phyloP scores from a whole-genome alignment of 2,888 invertebrate species.

The Aporophyla lueneburgensis region DNA sequence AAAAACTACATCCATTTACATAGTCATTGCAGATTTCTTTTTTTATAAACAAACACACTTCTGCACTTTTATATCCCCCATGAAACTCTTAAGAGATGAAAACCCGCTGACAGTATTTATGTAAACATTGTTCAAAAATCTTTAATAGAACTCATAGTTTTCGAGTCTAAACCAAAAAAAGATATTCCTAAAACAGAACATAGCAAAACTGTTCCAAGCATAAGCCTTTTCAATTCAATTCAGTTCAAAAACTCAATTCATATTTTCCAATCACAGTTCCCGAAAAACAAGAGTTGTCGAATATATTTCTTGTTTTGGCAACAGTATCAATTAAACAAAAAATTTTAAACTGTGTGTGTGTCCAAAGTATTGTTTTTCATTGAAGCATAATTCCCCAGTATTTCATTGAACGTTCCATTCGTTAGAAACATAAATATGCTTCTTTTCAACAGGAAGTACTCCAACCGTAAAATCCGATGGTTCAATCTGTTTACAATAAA shows the following conservation, averaged over 20 bases:
- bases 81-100: background rate
- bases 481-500: slow-evolving; percentile 29
- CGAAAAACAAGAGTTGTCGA: slow-evolving; percentile 1
- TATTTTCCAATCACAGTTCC: background rate
- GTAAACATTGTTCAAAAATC: background rate
- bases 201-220: background rate
- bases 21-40: background rate
- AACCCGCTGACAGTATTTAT: background rate
- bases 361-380: background rate
- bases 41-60: background rate
- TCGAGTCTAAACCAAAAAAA: background rate
- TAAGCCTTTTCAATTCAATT: background rate
- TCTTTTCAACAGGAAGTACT: slow-evolving; percentile 3
- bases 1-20: background rate
- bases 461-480: background rate
- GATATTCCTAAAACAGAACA: background rate
- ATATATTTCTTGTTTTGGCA: slow-evolving; percentile 8
- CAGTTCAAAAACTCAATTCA: background rate
- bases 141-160: background rate
- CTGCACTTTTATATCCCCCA: background rate
- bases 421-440: slow-evolving; percentile 1
- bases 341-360: background rate
- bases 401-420: background rate
- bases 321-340: background rate
- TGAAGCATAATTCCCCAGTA: background rate